phyloP scores from a whole-genome alignment of 1,140 invertebrate genomes.

The Brachionus calyciflorus region DNA sequence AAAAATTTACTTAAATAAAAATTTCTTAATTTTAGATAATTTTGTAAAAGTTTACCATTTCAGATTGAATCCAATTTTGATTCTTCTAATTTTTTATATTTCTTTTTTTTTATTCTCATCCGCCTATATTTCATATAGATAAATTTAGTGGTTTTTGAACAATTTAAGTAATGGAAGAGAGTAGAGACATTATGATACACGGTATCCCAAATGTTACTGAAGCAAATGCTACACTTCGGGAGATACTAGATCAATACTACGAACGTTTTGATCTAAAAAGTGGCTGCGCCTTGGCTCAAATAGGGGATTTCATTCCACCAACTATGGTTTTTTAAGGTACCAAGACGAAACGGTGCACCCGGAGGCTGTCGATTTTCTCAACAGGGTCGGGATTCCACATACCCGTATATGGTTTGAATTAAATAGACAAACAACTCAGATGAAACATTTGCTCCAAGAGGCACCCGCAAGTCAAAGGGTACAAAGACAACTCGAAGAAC shows the following conservation, averaged over 20 bases:
- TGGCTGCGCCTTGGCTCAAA: not conserved
- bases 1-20: no score
- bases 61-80: no score
- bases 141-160: not conserved
- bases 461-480: not conserved
- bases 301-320: not conserved
- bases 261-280: not conserved
- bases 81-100: no score
- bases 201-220: not conserved
- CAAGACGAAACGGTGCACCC: not conserved
- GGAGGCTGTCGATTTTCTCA: not conserved
- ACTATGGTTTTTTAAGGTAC: not conserved
- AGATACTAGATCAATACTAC: not conserved
- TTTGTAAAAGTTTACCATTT: no score
- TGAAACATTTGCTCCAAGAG: not conserved
- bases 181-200: not conserved
- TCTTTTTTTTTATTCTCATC: no score
- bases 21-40: no score
- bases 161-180: not conserved
- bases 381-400: not conserved
- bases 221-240: not conserved
- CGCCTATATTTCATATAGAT: not conserved
- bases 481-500: no score
- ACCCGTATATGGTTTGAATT: not conserved
- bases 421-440: not conserved